These are phyloP conservation scores for Crocuta crocuta DNA, from an alignment of 2,113 vertebrate genomes.

Conservation along the genomic window DNA sequence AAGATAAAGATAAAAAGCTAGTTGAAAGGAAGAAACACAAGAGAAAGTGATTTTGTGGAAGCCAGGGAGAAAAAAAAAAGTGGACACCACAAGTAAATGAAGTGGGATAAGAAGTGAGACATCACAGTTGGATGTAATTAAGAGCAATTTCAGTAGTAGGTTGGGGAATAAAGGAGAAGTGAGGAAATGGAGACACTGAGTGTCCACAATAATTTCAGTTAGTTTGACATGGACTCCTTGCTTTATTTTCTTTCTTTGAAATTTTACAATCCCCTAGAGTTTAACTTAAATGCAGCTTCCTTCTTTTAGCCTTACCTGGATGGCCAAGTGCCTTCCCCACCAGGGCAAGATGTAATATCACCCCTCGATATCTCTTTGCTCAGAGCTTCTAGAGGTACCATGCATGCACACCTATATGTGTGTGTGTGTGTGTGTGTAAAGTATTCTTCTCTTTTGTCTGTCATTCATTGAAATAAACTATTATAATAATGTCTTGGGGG, in stretches of 20 bases:
- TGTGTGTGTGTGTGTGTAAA: neutral
- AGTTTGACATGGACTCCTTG: neutral
- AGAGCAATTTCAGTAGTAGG: neutral
- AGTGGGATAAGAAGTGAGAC: neutral
- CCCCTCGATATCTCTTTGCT: neutral
- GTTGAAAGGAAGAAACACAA: neutral
- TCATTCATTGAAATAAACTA: slow-evolving; percentile 26
- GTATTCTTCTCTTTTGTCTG: neutral
- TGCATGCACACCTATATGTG: rapidly evolving
- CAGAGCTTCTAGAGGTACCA: neutral
- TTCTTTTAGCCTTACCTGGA: neutral
- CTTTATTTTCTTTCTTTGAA: neutral
- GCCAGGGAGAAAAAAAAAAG: neutral
- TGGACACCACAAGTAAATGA: neutral
- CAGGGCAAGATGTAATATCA: neutral
- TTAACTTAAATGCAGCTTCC: neutral
- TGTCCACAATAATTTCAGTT: neutral
- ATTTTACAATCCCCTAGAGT: neutral
- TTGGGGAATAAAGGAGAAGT: neutral
- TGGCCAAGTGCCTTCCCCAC: neutral
- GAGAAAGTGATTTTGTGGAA: neutral
- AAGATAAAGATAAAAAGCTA: neutral
- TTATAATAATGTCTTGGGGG: neutral
- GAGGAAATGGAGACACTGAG: neutral
- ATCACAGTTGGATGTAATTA: neutral